Percentiles rank a stretch among this genome's conserved stretches.
These are phyloP conservation scores for Gallinago stenura DNA, from an alignment of 2,797 vertebrate species.

Conservation along the genomic window DNA sequence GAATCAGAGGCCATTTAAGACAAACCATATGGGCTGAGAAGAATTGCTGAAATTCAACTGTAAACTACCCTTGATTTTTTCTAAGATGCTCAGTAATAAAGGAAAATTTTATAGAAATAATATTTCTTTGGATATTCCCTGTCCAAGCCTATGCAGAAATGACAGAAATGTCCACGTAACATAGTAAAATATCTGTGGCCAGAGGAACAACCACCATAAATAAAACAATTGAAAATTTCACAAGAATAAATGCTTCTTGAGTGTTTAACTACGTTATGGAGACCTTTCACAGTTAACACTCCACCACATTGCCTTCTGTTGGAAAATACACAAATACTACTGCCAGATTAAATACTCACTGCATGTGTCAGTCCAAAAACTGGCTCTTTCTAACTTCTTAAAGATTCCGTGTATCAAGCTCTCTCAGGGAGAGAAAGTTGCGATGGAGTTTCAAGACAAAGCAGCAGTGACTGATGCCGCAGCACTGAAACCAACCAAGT, in stretches of 20 bases:
- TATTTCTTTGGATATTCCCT: neutral
- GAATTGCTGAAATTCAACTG: neutral
- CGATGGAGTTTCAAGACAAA: neutral
- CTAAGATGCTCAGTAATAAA: neutral
- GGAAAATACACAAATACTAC: neutral
- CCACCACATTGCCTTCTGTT: neutral
- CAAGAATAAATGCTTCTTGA: neutral
- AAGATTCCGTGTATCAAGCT: neutral
- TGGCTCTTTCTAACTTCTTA: neutral
- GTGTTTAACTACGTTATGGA: neutral
- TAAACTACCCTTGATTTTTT: neutral
- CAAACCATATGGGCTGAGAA: neutral
- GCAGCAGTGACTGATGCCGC: neutral
- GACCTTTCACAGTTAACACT: neutral
- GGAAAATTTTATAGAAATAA: neutral
- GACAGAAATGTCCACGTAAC: neutral
- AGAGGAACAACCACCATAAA: neutral
- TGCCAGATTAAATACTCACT: constrained; percentile 17
- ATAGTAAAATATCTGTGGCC: neutral
- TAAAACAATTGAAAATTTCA: constrained; percentile 34
- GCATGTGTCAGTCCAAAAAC: neutral
- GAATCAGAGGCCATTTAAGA: neutral
- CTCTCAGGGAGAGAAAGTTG: neutral
- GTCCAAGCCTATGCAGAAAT: neutral
- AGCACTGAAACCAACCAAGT: neutral